Percentiles rank a stretch among this genome's conserved stretches.
phyloP scores from a whole-genome alignment of 2,888 invertebrate species.

The Uropetala carovei region DNA sequence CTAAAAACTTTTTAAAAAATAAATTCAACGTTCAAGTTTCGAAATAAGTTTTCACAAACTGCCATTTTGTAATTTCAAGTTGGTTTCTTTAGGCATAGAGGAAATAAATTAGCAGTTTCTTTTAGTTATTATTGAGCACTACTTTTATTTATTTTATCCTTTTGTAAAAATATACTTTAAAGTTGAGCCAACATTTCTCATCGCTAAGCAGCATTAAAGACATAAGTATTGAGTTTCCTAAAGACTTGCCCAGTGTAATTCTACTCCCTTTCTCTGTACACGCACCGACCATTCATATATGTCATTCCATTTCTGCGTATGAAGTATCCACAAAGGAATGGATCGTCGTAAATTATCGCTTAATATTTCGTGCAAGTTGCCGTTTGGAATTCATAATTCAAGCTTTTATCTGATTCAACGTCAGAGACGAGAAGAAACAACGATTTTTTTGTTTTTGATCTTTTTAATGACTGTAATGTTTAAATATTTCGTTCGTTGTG shows the following conservation, averaged over 20 bases:
- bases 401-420: neutral
- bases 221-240: neutral
- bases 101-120: too few relatives aligned
- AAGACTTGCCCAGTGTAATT: neutral
- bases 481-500: too few relatives aligned
- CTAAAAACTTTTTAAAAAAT: too few relatives aligned
- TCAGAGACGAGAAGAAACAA: neutral
- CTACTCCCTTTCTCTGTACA: neutral
- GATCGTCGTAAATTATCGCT: neutral
- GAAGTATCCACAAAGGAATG: neutral
- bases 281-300: slow-evolving; percentile 13
- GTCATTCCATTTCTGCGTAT: slow-evolving; percentile 13
- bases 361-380: neutral
- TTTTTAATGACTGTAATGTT: neutral
- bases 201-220: too few relatives aligned
- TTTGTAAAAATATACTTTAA: too few relatives aligned
- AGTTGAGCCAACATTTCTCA: too few relatives aligned
- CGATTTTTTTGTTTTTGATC: neutral
- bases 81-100: too few relatives aligned
- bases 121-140: too few relatives aligned
- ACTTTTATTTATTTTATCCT: too few relatives aligned
- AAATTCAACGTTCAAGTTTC: too few relatives aligned
- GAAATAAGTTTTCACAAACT: too few relatives aligned
- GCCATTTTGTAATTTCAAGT: too few relatives aligned
- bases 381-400: neutral